phyloP scores from a whole-genome alignment of 1,140 invertebrate genomes.

The Hycleus cichorii region DNA sequence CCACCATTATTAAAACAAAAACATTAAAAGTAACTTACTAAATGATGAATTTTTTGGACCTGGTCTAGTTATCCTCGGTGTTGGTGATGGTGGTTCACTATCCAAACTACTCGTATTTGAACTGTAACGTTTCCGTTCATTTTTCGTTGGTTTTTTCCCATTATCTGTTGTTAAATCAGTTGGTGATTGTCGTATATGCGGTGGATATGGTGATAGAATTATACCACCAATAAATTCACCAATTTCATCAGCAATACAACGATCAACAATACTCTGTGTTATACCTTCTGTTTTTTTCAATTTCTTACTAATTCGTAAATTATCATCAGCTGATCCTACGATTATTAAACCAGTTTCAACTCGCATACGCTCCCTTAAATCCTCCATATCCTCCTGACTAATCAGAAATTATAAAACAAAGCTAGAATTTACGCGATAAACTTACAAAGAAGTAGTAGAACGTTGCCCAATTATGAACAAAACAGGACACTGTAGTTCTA shows the following conservation, averaged over 20 bases:
- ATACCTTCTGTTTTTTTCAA: slow-evolving; percentile 66
- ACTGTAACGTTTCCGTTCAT: slow-evolving; percentile 40
- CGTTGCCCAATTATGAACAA: slow-evolving; percentile 77
- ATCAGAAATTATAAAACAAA: slow-evolving; percentile 24
- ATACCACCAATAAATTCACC: slow-evolving; percentile 54
- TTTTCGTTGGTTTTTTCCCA: slow-evolving; percentile 27
- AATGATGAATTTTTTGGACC: slow-evolving; percentile 16
- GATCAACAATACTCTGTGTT: slow-evolving; percentile 76
- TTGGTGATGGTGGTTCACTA: slow-evolving; percentile 47
- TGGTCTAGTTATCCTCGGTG: slow-evolving; percentile 37
- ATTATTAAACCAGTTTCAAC: slow-evolving; percentile 71
- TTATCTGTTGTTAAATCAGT: slow-evolving; percentile 27
- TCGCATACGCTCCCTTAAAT: slow-evolving; percentile 64
- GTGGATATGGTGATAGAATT: slow-evolving; percentile 51
- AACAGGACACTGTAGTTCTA: slow-evolving; percentile 67
- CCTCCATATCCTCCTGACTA: slow-evolving; percentile 69
- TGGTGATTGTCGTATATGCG: slow-evolving; percentile 46
- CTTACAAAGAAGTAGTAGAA: slow-evolving; percentile 46
- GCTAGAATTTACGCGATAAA: not conserved
- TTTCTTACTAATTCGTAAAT: slow-evolving; percentile 60
- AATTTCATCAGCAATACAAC: slow-evolving; percentile 63
- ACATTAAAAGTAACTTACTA: slow-evolving; percentile 12
- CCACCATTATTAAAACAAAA: not conserved
- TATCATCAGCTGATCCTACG: slow-evolving; percentile 75
- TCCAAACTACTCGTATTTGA: slow-evolving; percentile 50